Evolutionary conservation across 2,888 invertebrate species (phyloP).

Genomic region (Boloria euphrosyne): DNA sequence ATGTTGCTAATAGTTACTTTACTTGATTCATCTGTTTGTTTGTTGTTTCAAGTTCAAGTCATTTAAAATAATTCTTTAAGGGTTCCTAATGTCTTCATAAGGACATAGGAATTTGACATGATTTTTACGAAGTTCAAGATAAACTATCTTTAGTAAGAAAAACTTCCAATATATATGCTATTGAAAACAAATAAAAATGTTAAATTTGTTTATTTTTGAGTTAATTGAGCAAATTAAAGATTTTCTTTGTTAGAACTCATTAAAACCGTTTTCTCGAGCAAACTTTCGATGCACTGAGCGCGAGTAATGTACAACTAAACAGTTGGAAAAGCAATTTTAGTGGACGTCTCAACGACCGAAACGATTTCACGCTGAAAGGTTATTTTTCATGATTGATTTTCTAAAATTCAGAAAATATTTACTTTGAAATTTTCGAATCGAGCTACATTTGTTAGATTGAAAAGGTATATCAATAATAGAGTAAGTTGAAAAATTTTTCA

Average conservation of each 20-base stretch:
- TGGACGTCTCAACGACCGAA: constrained; percentile 12
- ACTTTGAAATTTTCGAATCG: constrained; percentile 9
- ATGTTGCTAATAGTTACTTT: not conserved
- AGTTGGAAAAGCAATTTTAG: constrained; percentile 25
- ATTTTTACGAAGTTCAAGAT: too few species aligned
- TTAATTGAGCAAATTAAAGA: not conserved
- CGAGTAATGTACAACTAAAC: constrained; percentile 13
- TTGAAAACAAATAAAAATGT: too few species aligned
- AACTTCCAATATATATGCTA: too few species aligned
- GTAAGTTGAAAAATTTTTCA: constrained; percentile 1
- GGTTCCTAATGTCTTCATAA: too few species aligned
- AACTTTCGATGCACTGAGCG: constrained; percentile 2
- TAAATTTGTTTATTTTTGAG: too few species aligned
- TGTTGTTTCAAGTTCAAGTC: too few species aligned
- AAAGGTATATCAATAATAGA: not conserved
- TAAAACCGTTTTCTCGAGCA: constrained; percentile 5
- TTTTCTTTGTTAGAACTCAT: not conserved
- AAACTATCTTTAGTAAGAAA: too few species aligned
- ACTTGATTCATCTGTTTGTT: too few species aligned
- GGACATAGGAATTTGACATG: too few species aligned
- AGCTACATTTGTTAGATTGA: constrained; percentile 12
- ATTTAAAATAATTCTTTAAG: too few species aligned
- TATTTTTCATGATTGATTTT: constrained; percentile 24
- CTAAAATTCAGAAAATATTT: constrained; percentile 19
- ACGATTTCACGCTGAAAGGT: constrained; percentile 25